Evolutionary conservation across 1,140 invertebrate species (phyloP).

Genomic region (Zophobas atratus): DNA sequence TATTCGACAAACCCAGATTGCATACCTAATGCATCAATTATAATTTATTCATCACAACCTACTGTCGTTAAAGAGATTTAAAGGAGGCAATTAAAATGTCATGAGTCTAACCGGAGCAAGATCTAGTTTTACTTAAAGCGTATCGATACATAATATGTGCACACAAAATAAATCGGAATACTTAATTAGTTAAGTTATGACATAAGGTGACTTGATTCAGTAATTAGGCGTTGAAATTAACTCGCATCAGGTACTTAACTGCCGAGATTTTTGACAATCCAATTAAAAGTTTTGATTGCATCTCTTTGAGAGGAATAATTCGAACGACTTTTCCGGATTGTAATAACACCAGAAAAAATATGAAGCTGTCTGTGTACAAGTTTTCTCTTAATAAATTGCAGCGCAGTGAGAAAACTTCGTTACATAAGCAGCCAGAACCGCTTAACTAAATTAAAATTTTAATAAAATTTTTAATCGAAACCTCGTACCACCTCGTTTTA

Average conservation of each 20-base stretch:
- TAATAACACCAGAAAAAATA: background rate
- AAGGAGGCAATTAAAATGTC: no score
- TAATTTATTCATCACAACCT: no score
- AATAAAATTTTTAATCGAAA: constrained; percentile 27
- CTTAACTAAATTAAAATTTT: constrained; percentile 28
- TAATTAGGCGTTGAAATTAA: background rate
- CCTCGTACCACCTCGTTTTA: constrained; percentile 1
- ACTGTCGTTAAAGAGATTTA: no score
- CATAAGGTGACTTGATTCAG: no score
- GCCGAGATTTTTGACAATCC: constrained; percentile 13
- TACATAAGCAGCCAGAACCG: constrained; percentile 7
- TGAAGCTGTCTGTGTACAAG: background rate
- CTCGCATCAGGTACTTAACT: background rate
- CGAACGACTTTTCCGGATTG: background rate
- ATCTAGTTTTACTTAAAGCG: no score
- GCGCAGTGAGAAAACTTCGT: constrained; percentile 7
- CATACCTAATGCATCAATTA: no score
- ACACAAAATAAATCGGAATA: no score
- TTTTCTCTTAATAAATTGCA: constrained; percentile 2
- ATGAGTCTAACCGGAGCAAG: no score
- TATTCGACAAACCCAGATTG: no score
- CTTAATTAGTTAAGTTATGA: no score
- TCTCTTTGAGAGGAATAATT: background rate
- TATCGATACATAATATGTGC: no score
- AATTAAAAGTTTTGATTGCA: constrained; percentile 31